These are phyloP conservation scores for Cettia cetti DNA, from an alignment of 2,113 vertebrate genomes.

Conservation along the genomic window DNA sequence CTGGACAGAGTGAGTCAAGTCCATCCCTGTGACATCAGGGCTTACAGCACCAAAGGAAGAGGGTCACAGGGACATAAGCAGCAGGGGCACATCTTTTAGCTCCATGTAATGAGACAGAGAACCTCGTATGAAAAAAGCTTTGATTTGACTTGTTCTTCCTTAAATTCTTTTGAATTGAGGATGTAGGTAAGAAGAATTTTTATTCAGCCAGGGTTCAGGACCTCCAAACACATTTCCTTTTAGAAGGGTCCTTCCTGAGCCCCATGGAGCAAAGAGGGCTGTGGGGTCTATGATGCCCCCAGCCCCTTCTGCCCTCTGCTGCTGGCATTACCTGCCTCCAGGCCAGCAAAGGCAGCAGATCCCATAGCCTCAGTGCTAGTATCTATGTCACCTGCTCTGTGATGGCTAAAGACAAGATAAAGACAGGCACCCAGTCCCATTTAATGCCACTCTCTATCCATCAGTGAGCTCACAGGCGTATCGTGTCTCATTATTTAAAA, in stretches of 20 bases:
- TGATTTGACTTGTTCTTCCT: background rate
- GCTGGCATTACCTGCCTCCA: background rate
- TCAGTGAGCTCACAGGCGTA: background rate
- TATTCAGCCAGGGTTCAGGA: background rate
- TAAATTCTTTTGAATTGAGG: background rate
- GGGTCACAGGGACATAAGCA: background rate
- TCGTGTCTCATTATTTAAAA: slow-evolving; percentile 14
- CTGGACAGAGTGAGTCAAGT: background rate
- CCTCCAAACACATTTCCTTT: background rate
- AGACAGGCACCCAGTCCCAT: background rate
- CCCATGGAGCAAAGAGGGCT: background rate
- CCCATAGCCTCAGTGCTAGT: background rate
- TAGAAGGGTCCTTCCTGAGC: background rate
- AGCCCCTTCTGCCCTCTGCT: background rate
- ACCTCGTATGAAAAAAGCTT: background rate
- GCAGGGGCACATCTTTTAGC: background rate
- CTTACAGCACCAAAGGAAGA: background rate
- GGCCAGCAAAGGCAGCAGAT: background rate
- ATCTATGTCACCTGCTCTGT: background rate
- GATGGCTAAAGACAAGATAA: slow-evolving; percentile 4
- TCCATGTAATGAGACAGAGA: background rate
- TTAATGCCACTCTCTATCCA: slow-evolving; percentile 15
- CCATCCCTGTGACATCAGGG: background rate
- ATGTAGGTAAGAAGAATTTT: background rate
- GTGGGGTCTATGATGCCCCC: background rate